Base-by-base conservation (phyloP, 2,888 invertebrate genomes). In the Agrotis ipsilon region DNA sequence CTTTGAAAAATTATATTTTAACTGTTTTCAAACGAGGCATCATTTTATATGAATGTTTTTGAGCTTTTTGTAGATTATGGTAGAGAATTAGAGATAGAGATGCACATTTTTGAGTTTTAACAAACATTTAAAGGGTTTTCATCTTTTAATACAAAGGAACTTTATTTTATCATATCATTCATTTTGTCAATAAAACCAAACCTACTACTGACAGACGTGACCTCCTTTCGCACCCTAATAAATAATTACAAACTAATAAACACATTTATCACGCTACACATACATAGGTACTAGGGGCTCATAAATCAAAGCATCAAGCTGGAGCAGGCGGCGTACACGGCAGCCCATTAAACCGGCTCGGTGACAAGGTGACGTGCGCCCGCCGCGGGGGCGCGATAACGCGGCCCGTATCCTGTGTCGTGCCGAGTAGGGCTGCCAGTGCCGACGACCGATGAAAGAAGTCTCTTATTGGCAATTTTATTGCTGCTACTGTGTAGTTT, bases 321-420 rank as follows among this genome's bases (percentile, higher is more conserved):
- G 78, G 66, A 72, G 81, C 84, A 82, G 88, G 80, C 91, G 89
- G 83, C 80, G 91, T 93, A 93, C 87, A 89, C 92, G 86, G 92
- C 92, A 92, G 92, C 92, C 93, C 94, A 95, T 95, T 95, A 95
- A 93, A 94, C 90, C 91, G 94, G 93, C 92, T 93, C 94, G 94
- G 95, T 94, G 95, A 95, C 95, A 94, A 94, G 95, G 94, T 94
- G 95, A 94, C 94, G 94, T 89, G 88, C 86, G 87, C 91, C 90
- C 90, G 89, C 90, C 90, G 91, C 91, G 90, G 91, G 90, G 91
- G 93, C 91, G 93, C 93, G 93, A 94, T 93, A 93, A 92, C 92
- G 92, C 89, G 91, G 91, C 92, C 91, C 92, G 93, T 93, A 92
- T 92, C 93, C 92, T 92, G 91, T 87, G 90, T 89, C 90, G 90